Conservation (phyloP, 30 jellyfish, hydroid and myxozoan genomes). For the Cassiopea andromeda region DNA sequence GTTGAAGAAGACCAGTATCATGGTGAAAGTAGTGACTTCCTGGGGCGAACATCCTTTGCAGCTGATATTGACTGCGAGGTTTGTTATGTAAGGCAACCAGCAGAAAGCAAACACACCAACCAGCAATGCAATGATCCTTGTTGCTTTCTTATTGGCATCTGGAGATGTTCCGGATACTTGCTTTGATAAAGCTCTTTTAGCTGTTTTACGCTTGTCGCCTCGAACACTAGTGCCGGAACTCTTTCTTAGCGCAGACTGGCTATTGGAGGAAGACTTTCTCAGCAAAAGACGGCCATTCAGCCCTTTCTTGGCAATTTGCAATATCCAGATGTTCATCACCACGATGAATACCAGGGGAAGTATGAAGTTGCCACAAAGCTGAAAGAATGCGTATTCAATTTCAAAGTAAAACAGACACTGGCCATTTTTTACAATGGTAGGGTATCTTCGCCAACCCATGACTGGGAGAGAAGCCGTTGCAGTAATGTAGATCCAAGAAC, state of each 20-base stretch:
- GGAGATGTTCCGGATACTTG: neutral
- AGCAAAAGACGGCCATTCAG: constrained; percentile 6
- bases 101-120: constrained; percentile 71
- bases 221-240: neutral
- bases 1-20: constrained; percentile 50
- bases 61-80: constrained; percentile 27
- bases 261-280: constrained; percentile 20
- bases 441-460: constrained; percentile 71
- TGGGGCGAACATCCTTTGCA: constrained; percentile 51
- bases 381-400: constrained; percentile 48
- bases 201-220: neutral
- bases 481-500: constrained; percentile 79
- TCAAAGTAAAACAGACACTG: constrained; percentile 67
- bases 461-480: constrained; percentile 65
- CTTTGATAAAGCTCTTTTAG: neutral
- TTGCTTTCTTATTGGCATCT: constrained; percentile 50
- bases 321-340: constrained; percentile 58
- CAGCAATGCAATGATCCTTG: constrained; percentile 60
- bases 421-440: constrained; percentile 35
- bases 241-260: constrained; percentile 2
- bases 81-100: constrained; percentile 69
- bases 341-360: constrained; percentile 52
- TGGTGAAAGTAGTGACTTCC: constrained; percentile 38
- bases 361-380: constrained; percentile 42
- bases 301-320: constrained; percentile 41